Percentiles rank a stretch among this genome's conserved stretches.
Conservation (phyloP, 2,797 vertebrate genomes). For the Lindbergichthys nudifrons region DNA sequence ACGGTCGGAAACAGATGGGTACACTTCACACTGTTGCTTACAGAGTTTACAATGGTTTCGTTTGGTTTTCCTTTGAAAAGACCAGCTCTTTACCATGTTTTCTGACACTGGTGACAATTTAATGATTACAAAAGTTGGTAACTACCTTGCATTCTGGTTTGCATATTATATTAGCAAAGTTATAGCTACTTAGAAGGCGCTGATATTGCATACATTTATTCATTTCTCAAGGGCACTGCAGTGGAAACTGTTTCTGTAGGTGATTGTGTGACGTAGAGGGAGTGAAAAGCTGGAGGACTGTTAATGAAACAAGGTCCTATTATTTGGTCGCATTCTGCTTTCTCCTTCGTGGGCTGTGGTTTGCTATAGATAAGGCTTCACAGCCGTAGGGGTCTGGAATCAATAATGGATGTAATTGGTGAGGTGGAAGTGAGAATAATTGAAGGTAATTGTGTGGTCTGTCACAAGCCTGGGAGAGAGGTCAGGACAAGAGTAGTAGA, state of each 20-base stretch:
- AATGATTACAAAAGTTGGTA: not conserved
- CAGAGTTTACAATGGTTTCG: not conserved
- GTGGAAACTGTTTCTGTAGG: constrained; percentile 24
- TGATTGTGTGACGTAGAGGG: constrained; percentile 41
- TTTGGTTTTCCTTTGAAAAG: not conserved
- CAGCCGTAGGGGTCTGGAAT: constrained; percentile 70
- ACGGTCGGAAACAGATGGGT: constrained; percentile 4
- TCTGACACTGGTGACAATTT: not conserved
- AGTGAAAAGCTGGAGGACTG: constrained; percentile 37
- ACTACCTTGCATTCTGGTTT: not conserved
- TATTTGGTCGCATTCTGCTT: constrained; percentile 58
- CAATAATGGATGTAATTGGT: constrained; percentile 84
- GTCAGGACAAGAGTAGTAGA: constrained; percentile 52
- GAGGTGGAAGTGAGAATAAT: constrained; percentile 85
- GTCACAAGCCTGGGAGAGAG: constrained; percentile 59
- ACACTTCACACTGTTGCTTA: constrained; percentile 6
- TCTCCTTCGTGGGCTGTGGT: constrained; percentile 48
- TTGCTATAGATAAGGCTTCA: constrained; percentile 71
- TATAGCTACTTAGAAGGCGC: not conserved
- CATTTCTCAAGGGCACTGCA: constrained; percentile 53
- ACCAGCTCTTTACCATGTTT: not conserved
- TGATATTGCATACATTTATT: constrained; percentile 22
- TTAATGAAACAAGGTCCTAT: constrained; percentile 58
- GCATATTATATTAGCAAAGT: not conserved
- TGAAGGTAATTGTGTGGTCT: constrained; percentile 82